phyloP scores from a whole-genome alignment of 2,113 vertebrate genomes.

The Rhadina sibilatrix region DNA sequence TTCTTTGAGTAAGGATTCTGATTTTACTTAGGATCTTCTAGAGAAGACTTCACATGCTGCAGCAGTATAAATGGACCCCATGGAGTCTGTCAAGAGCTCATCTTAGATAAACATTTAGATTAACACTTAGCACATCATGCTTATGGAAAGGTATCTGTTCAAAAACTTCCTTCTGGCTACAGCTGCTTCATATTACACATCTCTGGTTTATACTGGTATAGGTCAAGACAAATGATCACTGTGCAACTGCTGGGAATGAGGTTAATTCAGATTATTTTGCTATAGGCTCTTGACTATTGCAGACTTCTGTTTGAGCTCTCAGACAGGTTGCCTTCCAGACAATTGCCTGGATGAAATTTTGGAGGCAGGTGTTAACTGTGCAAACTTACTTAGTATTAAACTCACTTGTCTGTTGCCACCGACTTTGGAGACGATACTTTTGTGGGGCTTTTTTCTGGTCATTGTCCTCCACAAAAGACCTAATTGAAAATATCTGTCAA shows the following conservation, averaged over 20 bases:
- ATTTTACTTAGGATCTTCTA: background rate
- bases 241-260: background rate
- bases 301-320: background rate
- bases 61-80: background rate
- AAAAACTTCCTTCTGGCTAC: background rate
- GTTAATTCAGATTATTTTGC: background rate
- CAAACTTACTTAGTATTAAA: constrained; percentile 15
- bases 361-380: constrained; percentile 62
- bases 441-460: background rate
- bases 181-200: background rate
- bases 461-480: constrained; percentile 62
- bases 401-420: background rate
- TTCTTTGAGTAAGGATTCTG: background rate
- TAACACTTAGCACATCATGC: background rate
- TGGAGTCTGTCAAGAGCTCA: background rate
- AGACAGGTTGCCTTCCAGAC: background rate
- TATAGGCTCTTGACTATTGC: background rate
- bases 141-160: background rate
- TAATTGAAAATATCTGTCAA: constrained; percentile 61
- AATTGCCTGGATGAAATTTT: constrained; percentile 1
- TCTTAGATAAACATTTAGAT: background rate
- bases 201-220: background rate
- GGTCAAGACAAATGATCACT: background rate
- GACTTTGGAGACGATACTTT: constrained; percentile 1
- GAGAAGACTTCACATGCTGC: background rate